Percentiles rank a stretch among this genome's conserved stretches.
phyloP scores from a whole-genome alignment of 2,888 invertebrate species.

The Tillus elongatus region DNA sequence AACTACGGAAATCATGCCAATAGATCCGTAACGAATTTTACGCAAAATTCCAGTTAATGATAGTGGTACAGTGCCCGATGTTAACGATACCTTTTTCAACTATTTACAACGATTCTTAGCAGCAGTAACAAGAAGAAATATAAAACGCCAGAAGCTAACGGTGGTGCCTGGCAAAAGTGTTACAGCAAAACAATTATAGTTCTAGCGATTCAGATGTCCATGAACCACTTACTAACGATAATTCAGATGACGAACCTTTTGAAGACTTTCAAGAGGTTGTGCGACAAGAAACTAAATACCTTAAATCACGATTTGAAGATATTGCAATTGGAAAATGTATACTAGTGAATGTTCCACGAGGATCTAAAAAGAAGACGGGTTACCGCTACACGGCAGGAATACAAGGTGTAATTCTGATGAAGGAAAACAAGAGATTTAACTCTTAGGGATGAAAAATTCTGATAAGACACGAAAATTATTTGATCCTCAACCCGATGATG shows the following conservation, averaged over 20 bases:
- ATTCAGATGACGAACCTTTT: slow-evolving; percentile 15
- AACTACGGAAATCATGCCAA: slow-evolving; percentile 8
- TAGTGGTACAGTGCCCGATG: slow-evolving; percentile 7
- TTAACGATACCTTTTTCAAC: slow-evolving; percentile 11
- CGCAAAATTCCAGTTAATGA: no score
- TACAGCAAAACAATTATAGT: slow-evolving; percentile 12
- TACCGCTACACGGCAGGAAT: slow-evolving; percentile 10
- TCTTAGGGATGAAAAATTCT: slow-evolving; percentile 14
- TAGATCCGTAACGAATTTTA: no score
- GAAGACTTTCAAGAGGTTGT: slow-evolving; percentile 9
- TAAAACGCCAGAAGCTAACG: slow-evolving; percentile 14
- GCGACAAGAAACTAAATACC: slow-evolving; percentile 8
- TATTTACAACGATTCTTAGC: slow-evolving; percentile 18
- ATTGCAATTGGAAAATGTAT: slow-evolving; percentile 10
- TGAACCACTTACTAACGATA: slow-evolving; percentile 15
- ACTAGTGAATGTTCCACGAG: slow-evolving; percentile 10
- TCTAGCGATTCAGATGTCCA: slow-evolving; percentile 17
- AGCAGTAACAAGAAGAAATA: slow-evolving; percentile 15
- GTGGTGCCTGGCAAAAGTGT: slow-evolving; percentile 18
- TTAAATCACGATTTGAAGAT: slow-evolving; percentile 5
- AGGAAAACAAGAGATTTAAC: slow-evolving; percentile 9
- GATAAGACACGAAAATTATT: slow-evolving; percentile 13
- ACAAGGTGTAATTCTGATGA: slow-evolving; percentile 8
- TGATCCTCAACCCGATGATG: slow-evolving; percentile 8
- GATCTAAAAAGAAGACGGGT: slow-evolving; percentile 9